Evolutionary conservation across 2,797 vertebrate genomes (phyloP), one percentile per base, ranked within the genome.

Genomic region (Bradypodion ventrale): DNA sequence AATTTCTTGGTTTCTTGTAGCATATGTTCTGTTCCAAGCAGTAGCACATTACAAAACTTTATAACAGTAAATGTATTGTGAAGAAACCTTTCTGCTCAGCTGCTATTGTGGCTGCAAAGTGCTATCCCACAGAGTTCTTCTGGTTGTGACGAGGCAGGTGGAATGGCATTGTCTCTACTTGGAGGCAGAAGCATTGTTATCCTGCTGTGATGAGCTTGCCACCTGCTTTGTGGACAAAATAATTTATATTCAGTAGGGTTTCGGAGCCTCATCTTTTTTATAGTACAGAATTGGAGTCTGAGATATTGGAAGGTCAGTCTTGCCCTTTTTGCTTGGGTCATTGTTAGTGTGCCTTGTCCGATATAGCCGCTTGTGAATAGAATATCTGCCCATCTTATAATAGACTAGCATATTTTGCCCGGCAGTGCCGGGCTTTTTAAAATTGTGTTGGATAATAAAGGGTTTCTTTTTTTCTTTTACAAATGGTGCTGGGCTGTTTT

Each of bases 141-240:
- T 23, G 63, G 65, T 46, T 59, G 80, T 82, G 80, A 82, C 8
- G 23, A 73, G 56, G 62, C 73, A 83, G 63, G n/a, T 68, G 27
- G 66, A 65, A 40, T 29, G 29, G 15, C 81, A 40, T 75, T 60
- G 66, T 72, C 37, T 82, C 52, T 12, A 29, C 80, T 59, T 59
- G 49, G 62, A 46, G 27, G 40, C 60, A 69, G 78, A 37, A 69
- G 68, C 78, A 68, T 72, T 60, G 37, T 65, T 25, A 52, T 25
- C 72, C 32, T 83, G 72, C 72, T 83, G 81, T 78, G 82, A 60
- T 78, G 75, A 62, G 42, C 40, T 6, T 77, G 52, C 75, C 52
- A 35, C 63, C 74, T 69, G 46, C 63, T 76, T 76, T 69, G 29
- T 29, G 6, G 35, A 82, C 69, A 81, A 52, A 60, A 42, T 52